Base-by-base conservation (phyloP, 2,797 vertebrate genomes). In the Sebastes trivittatus region DNA sequence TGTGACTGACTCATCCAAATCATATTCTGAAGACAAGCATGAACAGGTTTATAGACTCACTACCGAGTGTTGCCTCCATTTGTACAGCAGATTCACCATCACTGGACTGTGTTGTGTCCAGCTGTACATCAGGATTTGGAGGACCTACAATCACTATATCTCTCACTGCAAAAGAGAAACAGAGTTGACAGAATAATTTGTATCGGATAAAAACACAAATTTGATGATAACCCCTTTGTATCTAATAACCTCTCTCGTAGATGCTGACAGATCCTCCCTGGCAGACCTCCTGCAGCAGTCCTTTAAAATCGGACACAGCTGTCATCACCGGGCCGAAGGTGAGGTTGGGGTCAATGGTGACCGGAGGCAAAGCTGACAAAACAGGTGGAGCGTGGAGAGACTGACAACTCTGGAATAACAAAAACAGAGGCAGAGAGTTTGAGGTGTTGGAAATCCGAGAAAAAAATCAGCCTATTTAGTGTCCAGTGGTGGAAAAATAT, bases 221-320 rank as follows among this genome's bases (percentile, higher is more conserved):
- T 2, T 56, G 7, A 22, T 5, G 18, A 6, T 13, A 38, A 34
- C 2, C 1, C 3, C 4, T 59, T 14, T 36, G 23, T 14, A 7
- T 32, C 1, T 71, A 46, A 46, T 46, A 46, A 96, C 96, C 94
- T 95, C 71, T 95, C 74, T 96, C 94, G 1, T 95, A 95, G 87
- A 96, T 95, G 88, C 89, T 90, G 76, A 92, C 87, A 78, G 95
- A 95, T 59, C 94, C 95, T 20, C 89, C 94, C 78, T 95, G 94
- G 77, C 93, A 95, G 60, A 96, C 94, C 18, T 96, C 95, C 25
- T 95, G 93, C 30, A 96, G 30, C 18, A 96, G 93, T 8, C 65
- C 87, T 84, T 95, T 96, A 63, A 96, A 95, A 13, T 96, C 95
- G 0, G 89, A 82, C 80, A 96, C 77, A 0, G 95, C 95, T 10